These are phyloP conservation scores for Drosophila truncata DNA, from an alignment of 1,140 invertebrate species.

Conservation along the genomic window DNA sequence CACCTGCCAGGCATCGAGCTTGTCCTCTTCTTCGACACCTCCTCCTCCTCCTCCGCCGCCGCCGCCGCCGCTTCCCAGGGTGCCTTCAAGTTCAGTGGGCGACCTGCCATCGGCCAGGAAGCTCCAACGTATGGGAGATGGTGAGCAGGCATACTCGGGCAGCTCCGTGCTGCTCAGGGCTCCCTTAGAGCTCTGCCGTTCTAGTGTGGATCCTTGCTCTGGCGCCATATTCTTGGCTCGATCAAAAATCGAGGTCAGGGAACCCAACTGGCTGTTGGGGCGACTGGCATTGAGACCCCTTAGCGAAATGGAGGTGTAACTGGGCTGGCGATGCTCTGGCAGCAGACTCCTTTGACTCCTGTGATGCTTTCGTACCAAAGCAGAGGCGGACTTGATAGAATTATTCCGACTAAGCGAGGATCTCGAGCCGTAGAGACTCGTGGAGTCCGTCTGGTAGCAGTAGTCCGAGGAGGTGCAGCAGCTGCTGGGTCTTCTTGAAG, in stretches of 20 bases:
- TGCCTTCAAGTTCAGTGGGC: conserved; percentile 67
- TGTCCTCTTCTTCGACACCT: conserved; percentile 25
- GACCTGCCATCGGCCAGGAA: conserved; percentile 80
- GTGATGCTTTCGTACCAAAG: conserved; percentile 68
- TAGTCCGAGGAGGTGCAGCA: conserved; percentile 84
- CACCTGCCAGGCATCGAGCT: conserved; percentile 60
- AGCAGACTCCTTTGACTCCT: conserved; percentile 39
- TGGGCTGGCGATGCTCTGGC: conserved; percentile 74
- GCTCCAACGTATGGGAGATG: conserved; percentile 84
- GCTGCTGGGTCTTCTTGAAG: conserved; percentile 69
- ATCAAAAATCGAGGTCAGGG: conserved; percentile 82
- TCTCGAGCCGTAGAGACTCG: conserved; percentile 79
- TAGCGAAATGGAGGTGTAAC: conserved; percentile 79
- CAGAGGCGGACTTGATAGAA: conserved; percentile 82
- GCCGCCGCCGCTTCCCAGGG: conserved; percentile 37
- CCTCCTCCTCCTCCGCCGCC: conserved; percentile 12
- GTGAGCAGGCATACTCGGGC: conserved; percentile 82
- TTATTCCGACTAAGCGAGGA: conserved; percentile 82
- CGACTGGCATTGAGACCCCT: conserved; percentile 73
- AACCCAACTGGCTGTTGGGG: conserved; percentile 76
- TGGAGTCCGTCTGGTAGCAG: conserved; percentile 84
- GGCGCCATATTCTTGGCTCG: conserved; percentile 64
- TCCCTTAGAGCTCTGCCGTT: conserved; percentile 75
- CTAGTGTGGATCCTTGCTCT: conserved; percentile 68
- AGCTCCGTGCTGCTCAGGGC: conserved; percentile 74